A percentile compares a stretch with the other conserved stretches of the same genome.
phyloP scores from a whole-genome alignment of 2,888 invertebrate species.

The Nomada lathburiana region DNA sequence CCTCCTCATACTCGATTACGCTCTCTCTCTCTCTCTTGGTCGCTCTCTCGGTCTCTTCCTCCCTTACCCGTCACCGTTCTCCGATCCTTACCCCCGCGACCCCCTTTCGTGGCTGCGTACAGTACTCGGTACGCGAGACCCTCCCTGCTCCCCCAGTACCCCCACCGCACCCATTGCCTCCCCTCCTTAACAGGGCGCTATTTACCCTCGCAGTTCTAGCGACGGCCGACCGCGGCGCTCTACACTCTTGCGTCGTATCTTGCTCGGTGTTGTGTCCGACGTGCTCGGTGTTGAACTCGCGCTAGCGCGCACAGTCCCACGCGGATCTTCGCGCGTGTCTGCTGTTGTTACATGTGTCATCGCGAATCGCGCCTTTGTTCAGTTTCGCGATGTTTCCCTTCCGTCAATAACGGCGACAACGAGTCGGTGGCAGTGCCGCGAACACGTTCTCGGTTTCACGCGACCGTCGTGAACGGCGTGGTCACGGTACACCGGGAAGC shows the following conservation, averaged over 20 bases:
- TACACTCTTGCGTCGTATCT: constrained; percentile 66
- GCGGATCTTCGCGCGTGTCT: constrained; percentile 75
- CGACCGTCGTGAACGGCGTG: constrained; percentile 13
- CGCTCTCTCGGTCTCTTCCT: constrained; percentile 38
- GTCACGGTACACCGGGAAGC: constrained; percentile 5
- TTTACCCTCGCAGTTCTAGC: constrained; percentile 70
- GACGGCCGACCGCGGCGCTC: constrained; percentile 61
- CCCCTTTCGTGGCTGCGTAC: constrained; percentile 23
- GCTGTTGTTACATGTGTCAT: constrained; percentile 41
- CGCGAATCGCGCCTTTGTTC: constrained; percentile 45
- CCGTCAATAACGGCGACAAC: background rate
- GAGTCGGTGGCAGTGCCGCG: background rate
- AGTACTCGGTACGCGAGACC: constrained; percentile 54
- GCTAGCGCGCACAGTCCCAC: constrained; percentile 77
- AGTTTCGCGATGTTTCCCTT: constrained; percentile 7
- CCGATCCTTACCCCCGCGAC: constrained; percentile 15
- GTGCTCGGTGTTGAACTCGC: constrained; percentile 65
- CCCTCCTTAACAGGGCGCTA: constrained; percentile 64
- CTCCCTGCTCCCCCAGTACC: constrained; percentile 31
- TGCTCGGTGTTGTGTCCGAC: constrained; percentile 49
- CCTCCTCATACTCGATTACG: constrained; percentile 10
- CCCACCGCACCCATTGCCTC: constrained; percentile 30
- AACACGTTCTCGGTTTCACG: background rate
- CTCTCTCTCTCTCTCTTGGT: constrained; percentile 23
- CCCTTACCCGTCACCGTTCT: constrained; percentile 31